phyloP scores from a whole-genome alignment of 2,888 invertebrate species.

The Drosophila mayaguana region DNA sequence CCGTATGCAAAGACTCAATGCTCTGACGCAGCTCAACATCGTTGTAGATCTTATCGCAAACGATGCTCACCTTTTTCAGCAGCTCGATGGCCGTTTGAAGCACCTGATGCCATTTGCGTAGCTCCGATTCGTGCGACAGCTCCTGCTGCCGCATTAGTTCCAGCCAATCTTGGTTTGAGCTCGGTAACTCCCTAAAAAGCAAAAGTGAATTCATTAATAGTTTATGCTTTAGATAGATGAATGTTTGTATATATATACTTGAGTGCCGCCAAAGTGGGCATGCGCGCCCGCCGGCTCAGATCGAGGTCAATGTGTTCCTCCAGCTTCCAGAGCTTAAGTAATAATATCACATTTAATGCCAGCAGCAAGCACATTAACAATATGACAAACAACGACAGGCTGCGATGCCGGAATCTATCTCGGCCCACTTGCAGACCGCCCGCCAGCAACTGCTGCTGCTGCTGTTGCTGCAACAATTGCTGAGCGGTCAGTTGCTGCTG shows the following conservation, averaged over 20 bases:
- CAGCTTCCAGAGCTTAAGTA: slow-evolving; percentile 92
- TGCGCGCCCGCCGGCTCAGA: slow-evolving; percentile 77
- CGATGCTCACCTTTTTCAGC: slow-evolving; percentile 89
- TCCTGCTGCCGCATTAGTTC: slow-evolving; percentile 92
- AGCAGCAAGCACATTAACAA: slow-evolving; percentile 88
- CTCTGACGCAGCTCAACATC: slow-evolving; percentile 80
- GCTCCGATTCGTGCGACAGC: slow-evolving; percentile 91
- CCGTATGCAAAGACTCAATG: slow-evolving; percentile 78
- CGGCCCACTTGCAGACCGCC: slow-evolving; percentile 37
- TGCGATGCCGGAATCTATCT: slow-evolving; percentile 77
- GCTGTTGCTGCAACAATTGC: slow-evolving; percentile 44
- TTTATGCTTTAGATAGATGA: not conserved
- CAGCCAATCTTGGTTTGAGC: slow-evolving; percentile 93
- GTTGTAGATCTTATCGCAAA: slow-evolving; percentile 83
- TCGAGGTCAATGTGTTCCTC: slow-evolving; percentile 86
- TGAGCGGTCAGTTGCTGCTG: slow-evolving; percentile 36
- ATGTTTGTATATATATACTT: slow-evolving; percentile 68
- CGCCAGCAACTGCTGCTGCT: slow-evolving; percentile 51
- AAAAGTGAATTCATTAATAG: not conserved
- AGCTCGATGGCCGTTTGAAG: slow-evolving; percentile 90
- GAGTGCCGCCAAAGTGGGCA: slow-evolving; percentile 81
- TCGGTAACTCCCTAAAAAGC: slow-evolving; percentile 88
- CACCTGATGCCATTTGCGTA: slow-evolving; percentile 93
- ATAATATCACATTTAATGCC: slow-evolving; percentile 91
- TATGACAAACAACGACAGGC: slow-evolving; percentile 85